These are phyloP conservation scores for Passer domesticus DNA, from an alignment of 2,113 vertebrate species.

Conservation along the genomic window DNA sequence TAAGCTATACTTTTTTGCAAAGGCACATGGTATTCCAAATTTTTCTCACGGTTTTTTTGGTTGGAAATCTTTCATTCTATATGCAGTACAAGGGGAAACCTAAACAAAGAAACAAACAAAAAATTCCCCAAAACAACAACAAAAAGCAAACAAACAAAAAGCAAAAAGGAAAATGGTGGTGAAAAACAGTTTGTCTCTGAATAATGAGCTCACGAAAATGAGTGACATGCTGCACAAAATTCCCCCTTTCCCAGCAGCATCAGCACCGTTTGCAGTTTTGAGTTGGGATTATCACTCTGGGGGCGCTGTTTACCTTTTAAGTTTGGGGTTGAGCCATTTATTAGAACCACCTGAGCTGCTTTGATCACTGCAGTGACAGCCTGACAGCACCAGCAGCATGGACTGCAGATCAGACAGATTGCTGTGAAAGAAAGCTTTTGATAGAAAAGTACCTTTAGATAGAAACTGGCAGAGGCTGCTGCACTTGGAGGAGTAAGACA, in stretches of 20 bases:
- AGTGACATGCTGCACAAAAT: background rate
- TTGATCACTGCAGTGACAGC: background rate
- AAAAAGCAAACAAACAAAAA: background rate
- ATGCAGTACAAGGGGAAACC: background rate
- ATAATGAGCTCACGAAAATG: background rate
- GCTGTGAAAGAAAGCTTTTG: background rate
- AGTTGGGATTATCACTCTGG: background rate
- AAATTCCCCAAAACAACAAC: background rate
- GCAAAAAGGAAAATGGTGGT: background rate
- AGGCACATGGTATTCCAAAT: background rate
- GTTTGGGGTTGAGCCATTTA: background rate
- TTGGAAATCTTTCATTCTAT: background rate
- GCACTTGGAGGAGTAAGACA: background rate
- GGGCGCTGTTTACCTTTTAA: background rate
- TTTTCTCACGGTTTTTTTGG: background rate
- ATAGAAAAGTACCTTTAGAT: background rate
- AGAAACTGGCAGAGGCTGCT: background rate
- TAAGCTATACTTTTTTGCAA: background rate
- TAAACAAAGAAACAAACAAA: background rate
- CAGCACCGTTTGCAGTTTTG: background rate
- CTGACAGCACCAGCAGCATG: fast-evolving
- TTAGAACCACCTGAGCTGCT: background rate
- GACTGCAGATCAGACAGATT: fast-evolving
- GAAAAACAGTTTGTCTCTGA: background rate
- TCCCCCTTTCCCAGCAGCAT: background rate